Percentiles rank a stretch among this genome's conserved stretches.
Evolutionary conservation across 1,140 invertebrate species (phyloP).

Genomic region (Phymastichus coffea): DNA sequence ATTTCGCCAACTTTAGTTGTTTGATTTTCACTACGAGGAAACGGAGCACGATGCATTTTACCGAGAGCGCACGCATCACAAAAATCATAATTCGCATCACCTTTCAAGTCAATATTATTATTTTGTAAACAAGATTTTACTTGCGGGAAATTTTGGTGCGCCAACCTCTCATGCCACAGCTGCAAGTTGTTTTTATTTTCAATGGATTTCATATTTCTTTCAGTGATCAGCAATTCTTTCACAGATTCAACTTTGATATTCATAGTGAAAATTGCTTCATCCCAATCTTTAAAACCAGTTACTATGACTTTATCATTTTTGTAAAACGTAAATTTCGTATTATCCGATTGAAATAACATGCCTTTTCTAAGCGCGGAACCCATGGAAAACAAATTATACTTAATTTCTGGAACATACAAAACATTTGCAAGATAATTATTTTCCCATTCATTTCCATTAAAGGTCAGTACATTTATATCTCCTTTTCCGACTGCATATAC

Average conservation of each 20-base stretch:
- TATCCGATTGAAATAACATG: no score
- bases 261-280: no score
- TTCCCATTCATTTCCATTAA: constrained; percentile 30
- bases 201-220: background rate
- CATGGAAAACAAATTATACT: constrained; percentile 50
- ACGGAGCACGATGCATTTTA: no score
- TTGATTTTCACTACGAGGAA: constrained; percentile 29
- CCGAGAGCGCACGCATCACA: constrained; percentile 47
- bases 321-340: no score
- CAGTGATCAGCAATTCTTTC: background rate
- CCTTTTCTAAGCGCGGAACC: constrained; percentile 35
- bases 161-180: constrained; percentile 47
- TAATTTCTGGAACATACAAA: constrained; percentile 47
- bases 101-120: constrained; percentile 34
- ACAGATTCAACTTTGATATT: background rate
- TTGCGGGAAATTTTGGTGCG: constrained; percentile 46
- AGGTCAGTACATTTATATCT: constrained; percentile 37
- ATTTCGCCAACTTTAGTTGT: constrained; percentile 37
- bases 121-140: constrained; percentile 39
- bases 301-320: no score
- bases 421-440: constrained; percentile 42
- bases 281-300: no score
- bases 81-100: constrained; percentile 18
- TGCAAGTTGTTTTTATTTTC: background rate
- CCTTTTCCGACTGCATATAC: constrained; percentile 33